Evolutionary conservation across 2,888 invertebrate genomes (phyloP).

Genomic region (Synergus gifuensis): DNA sequence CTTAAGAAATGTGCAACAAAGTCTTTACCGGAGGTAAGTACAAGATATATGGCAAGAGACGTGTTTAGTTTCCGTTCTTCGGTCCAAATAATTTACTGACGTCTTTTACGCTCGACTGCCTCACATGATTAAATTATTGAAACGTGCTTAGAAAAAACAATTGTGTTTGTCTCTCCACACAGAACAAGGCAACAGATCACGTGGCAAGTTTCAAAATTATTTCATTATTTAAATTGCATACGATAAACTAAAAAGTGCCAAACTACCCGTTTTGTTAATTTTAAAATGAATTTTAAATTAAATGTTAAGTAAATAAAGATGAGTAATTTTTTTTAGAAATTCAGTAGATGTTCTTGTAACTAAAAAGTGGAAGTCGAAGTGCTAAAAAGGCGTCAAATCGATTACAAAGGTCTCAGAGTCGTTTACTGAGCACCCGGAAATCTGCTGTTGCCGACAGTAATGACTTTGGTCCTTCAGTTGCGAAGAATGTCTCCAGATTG

Average conservation of each 20-base stretch:
- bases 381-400: conserved; percentile 44
- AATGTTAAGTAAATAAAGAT: background rate
- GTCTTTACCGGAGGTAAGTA: conserved; percentile 36
- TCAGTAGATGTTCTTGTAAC: background rate
- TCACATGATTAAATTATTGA: background rate
- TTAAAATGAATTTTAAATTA: too few species aligned
- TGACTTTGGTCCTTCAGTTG: conserved; percentile 50
- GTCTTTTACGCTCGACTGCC: background rate
- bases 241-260: too few species aligned
- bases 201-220: background rate
- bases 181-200: background rate
- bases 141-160: background rate
- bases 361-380: background rate
- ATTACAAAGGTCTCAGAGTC: conserved; percentile 42
- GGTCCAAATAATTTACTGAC: background rate
- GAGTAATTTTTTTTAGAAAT: background rate
- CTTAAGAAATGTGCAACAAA: conserved; percentile 32
- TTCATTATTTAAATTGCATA: background rate
- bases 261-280: too few species aligned
- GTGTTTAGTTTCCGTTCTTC: conserved; percentile 13
- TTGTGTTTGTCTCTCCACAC: background rate
- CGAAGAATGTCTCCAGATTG: conserved; percentile 50
- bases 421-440: conserved; percentile 65
- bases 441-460: conserved; percentile 62
- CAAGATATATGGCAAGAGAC: conserved; percentile 9